These are phyloP conservation scores for Pollenia angustigena DNA, from an alignment of 2,888 invertebrate species.

Conservation along the genomic window DNA sequence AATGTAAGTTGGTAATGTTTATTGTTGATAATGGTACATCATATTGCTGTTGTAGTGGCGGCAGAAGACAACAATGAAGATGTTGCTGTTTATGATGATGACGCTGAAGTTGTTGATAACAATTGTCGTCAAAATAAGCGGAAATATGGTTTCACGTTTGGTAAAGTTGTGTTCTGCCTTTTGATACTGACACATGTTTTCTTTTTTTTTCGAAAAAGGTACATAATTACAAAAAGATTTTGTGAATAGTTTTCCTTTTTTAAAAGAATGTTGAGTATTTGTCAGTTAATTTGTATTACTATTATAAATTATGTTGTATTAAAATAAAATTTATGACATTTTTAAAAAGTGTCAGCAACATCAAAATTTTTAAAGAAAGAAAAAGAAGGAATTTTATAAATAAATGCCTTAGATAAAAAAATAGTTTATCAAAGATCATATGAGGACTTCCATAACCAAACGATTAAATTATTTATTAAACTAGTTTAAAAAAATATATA, in stretches of 20 bases:
- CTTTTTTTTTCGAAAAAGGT: not conserved
- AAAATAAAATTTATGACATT: no score
- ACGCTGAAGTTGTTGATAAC: constrained; percentile 25
- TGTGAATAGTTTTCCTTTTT: not conserved
- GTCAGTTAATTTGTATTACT: no score
- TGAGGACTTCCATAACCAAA: no score
- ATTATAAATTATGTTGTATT: no score
- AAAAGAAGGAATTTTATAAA: no score
- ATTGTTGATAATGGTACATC: not conserved
- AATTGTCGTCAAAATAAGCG: constrained; percentile 43
- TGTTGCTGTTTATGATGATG: constrained; percentile 4
- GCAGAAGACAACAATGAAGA: constrained; percentile 36
- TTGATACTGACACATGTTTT: not conserved
- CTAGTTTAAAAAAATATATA: no score
- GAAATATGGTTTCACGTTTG: constrained; percentile 45
- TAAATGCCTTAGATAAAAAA: no score
- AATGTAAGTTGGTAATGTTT: constrained; percentile 3
- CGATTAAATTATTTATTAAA: no score
- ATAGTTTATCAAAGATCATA: no score
- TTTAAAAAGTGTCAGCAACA: no score
- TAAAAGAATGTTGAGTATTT: no score
- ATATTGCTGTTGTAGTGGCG: not conserved
- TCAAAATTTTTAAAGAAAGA: no score
- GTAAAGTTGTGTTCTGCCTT: constrained; percentile 7
- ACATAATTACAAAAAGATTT: constrained; percentile 8